Conservation (phyloP, 2,113 vertebrate genomes). For the Actenoides lindsayi region DNA sequence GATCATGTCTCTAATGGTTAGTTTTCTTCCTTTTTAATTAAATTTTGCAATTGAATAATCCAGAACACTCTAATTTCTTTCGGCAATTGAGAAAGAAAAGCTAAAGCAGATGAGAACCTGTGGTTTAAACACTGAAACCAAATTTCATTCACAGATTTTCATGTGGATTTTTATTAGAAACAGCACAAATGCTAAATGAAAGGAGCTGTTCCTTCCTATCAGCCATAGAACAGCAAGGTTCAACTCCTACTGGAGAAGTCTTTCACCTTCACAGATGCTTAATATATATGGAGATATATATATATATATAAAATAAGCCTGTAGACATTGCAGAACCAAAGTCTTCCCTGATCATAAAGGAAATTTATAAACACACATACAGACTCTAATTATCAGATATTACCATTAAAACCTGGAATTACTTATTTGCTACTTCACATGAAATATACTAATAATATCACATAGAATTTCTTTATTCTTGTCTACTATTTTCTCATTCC, state of each 20-base stretch:
- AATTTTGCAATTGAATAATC: conserved; percentile 7
- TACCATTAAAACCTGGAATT: neutral
- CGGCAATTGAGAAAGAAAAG: neutral
- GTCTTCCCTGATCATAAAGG: neutral
- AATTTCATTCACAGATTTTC: conserved; percentile 44
- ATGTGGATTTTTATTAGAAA: conserved; percentile 7
- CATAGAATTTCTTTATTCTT: neutral
- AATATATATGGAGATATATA: neutral
- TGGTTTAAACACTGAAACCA: neutral
- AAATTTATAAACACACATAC: neutral
- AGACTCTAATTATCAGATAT: neutral
- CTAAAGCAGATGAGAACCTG: conserved; percentile 12
- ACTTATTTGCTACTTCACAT: neutral
- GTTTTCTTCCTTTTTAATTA: neutral
- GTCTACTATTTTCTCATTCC: neutral
- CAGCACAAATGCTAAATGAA: neutral
- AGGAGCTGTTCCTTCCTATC: neutral
- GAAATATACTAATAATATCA: neutral
- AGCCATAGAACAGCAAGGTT: neutral
- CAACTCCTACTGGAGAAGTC: neutral
- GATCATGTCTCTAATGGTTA: neutral
- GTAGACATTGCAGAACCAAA: neutral
- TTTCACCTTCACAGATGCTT: neutral
- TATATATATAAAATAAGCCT: neutral
- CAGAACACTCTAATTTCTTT: neutral